Conservation (phyloP, 2,797 vertebrate genomes). For the Propithecus deckenii region DNA sequence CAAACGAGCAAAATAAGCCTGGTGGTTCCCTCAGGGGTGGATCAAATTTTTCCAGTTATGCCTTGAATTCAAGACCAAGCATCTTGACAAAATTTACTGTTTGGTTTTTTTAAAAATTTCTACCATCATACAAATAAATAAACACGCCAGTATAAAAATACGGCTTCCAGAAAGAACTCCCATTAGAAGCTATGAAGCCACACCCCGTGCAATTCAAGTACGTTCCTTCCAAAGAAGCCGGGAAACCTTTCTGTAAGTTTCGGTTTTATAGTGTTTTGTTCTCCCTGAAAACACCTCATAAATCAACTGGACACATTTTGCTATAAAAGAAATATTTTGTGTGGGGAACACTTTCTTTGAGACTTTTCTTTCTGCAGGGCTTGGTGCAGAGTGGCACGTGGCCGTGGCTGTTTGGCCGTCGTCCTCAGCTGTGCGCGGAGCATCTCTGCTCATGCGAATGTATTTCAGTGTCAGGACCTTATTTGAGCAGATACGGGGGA, state of each 20-base stretch:
- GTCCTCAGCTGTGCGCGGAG: conserved; percentile 27
- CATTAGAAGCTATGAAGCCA: conserved; percentile 52
- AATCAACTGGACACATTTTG: conserved; percentile 83
- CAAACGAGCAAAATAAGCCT: not conserved
- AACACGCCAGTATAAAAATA: not conserved
- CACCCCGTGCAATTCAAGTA: not conserved
- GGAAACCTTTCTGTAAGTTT: conserved; percentile 70
- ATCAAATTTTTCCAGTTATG: not conserved
- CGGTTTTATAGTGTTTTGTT: conserved; percentile 79
- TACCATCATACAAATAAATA: not conserved
- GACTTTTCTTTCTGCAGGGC: conserved; percentile 72
- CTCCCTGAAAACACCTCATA: conserved; percentile 78
- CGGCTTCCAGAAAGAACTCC: not conserved
- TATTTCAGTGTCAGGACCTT: conserved; percentile 25
- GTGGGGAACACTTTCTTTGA: conserved; percentile 68
- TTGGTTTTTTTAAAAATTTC: not conserved
- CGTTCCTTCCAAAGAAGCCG: not conserved
- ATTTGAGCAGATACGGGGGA: not conserved
- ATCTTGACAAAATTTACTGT: not conserved
- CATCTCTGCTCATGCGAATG: conserved; percentile 58
- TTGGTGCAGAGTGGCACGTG: not conserved
- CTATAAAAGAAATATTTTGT: conserved; percentile 72
- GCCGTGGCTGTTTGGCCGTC: conserved; percentile 51
- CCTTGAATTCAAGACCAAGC: not conserved
- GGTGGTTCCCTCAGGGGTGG: not conserved